A percentile compares a stretch with the other conserved stretches of the same genome.
Evolutionary conservation across 1,140 invertebrate species (phyloP).

Genomic region (Eciton burchellii): DNA sequence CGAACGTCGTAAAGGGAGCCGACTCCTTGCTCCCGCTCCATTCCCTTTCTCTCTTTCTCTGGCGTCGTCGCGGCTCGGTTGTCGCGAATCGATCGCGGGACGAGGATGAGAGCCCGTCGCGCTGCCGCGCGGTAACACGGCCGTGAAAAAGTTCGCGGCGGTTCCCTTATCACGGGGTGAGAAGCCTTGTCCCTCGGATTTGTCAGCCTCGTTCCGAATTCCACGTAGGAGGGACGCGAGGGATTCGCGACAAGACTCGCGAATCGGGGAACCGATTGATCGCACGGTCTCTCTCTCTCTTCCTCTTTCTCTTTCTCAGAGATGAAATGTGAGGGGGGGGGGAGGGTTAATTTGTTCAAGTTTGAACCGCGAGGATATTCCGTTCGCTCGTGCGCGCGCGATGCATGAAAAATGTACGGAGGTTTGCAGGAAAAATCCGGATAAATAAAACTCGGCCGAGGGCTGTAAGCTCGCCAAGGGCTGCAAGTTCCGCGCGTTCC

Average conservation of each 20-base stretch:
- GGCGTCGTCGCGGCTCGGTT: no score
- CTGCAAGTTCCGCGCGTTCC: conserved; percentile 37
- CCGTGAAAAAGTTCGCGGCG: conserved; percentile 21
- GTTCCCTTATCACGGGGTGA: neutral
- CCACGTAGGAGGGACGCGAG: neutral
- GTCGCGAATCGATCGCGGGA: conserved; percentile 27
- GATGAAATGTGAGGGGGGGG: neutral
- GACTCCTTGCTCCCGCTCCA: neutral
- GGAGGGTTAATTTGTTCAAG: neutral
- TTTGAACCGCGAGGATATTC: neutral
- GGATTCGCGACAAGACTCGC: neutral
- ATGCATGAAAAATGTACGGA: conserved; percentile 11
- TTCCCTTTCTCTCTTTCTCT: no score
- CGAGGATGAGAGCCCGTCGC: conserved; percentile 17
- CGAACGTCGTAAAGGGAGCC: conserved; percentile 1
- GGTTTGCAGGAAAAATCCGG: conserved; percentile 23
- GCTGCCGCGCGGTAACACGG: neutral
- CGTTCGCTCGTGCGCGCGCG: neutral
- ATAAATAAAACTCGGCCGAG: conserved; percentile 29
- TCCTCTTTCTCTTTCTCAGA: no score
- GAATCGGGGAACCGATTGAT: neutral
- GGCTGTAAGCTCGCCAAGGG: conserved; percentile 42
- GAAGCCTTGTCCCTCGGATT: neutral
- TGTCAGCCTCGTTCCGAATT: conserved; percentile 39
- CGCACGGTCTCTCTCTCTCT: neutral